Evolutionary conservation across 2,113 vertebrate species (phyloP).

Genomic region (Paraplagusia blochii): DNA sequence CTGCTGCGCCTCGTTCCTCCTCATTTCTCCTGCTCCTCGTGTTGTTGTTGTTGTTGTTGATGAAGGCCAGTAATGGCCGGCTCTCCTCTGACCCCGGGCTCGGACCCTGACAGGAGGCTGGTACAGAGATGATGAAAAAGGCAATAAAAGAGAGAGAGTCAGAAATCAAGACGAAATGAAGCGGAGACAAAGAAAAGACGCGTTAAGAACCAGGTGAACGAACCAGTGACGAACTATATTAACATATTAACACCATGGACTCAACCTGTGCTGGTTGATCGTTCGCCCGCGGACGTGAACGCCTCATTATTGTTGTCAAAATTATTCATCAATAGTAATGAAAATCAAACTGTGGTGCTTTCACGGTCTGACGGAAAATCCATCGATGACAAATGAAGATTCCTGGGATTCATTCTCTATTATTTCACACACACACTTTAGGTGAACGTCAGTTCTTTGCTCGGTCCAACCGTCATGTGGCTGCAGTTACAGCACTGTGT

Average conservation of each 20-base stretch:
- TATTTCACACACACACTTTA: too few relatives aligned
- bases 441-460: too few relatives aligned
- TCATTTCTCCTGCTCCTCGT: too few relatives aligned
- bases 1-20: background rate
- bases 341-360: conserved; percentile 11
- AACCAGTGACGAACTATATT: too few relatives aligned
- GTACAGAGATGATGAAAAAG: conserved; percentile 44
- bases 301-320: background rate
- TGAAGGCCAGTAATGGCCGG: conserved; percentile 51
- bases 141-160: conserved; percentile 30
- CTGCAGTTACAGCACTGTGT: too few relatives aligned
- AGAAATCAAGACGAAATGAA: conserved; percentile 21
- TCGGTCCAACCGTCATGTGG: too few relatives aligned
- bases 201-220: too few relatives aligned
- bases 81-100: conserved; percentile 67
- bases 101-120: conserved; percentile 37
- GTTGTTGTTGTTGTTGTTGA: background rate
- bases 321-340: conserved; percentile 55
- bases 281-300: too few relatives aligned
- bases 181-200: too few relatives aligned
- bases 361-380: conserved; percentile 39
- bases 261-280: background rate
- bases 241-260: too few relatives aligned
- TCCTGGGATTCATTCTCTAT: background rate
- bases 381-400: conserved; percentile 39